These are phyloP conservation scores for Miichthys miiuy DNA, from an alignment of 2,797 vertebrate genomes.

Conservation along the genomic window DNA sequence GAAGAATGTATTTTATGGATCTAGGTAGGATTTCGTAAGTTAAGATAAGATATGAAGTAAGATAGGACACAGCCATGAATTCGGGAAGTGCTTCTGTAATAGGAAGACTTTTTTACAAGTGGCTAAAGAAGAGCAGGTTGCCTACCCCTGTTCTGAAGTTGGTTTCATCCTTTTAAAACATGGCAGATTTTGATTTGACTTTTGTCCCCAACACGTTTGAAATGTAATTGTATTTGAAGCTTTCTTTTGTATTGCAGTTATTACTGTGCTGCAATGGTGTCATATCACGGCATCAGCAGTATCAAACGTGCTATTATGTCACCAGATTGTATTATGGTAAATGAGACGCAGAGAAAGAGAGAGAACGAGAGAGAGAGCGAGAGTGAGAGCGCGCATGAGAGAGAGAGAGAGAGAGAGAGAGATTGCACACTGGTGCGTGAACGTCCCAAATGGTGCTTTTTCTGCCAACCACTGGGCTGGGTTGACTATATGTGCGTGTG, in stretches of 20 bases:
- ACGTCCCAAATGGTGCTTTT: slow-evolving; percentile 74
- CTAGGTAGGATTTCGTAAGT: too few species aligned
- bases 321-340: slow-evolving; percentile 32
- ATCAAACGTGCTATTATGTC: slow-evolving; percentile 21
- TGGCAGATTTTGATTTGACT: neutral
- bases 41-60: too few species aligned
- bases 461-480: slow-evolving; percentile 64
- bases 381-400: slow-evolving; percentile 18
- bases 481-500: slow-evolving; percentile 26
- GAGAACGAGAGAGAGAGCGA: slow-evolving; percentile 13
- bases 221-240: neutral
- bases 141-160: too few species aligned
- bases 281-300: slow-evolving; percentile 24
- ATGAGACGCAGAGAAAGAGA: slow-evolving; percentile 12
- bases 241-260: neutral
- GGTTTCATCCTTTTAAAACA: neutral
- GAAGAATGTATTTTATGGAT: too few species aligned
- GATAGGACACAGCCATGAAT: too few species aligned
- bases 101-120: too few species aligned
- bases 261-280: neutral
- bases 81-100: too few species aligned
- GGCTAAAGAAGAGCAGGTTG: neutral
- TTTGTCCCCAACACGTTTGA: neutral
- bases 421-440: slow-evolving; percentile 74
- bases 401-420: slow-evolving; percentile 35